Evolutionary conservation across 2,888 invertebrate genomes (phyloP), one percentile per base, ranked within the genome.

Genomic region (Neoascia interrupta): DNA sequence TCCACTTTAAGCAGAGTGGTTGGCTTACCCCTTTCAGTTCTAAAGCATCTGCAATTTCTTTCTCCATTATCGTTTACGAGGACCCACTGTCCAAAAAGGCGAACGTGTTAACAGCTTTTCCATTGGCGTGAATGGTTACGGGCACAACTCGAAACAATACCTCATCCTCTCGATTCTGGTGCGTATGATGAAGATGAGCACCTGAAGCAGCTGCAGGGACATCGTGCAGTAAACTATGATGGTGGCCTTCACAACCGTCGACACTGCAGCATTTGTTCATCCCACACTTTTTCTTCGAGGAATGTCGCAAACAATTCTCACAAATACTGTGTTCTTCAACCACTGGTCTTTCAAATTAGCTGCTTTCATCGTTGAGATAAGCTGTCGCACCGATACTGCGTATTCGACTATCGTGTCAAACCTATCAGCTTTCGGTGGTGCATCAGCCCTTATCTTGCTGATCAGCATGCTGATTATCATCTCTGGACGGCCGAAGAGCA

Each of bases 61-160:
- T 41, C 10, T 41, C 41, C 16, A 16, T 18, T 6, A 10, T 5
- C 18, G 11, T 37, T 13, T 13, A 15, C 2, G 37, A 37, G n/a
- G 13, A 11, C n/a, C 37, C 11, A 13, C 37, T 15, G 8, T 31
- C 31, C 8, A 31, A n/a, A 31, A 31, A 31, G 10, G 26, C 31
- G n/a, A 4, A 31, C 31, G 31, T 31, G 8, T 31, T n/a, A 31
- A 31, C 13, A 11, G n/a, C 28, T 6, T 6, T 3, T 31, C 31
- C 31, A 34, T 68, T 58, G 10, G 45, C 31, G 28, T 63, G 26
- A 6, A 75, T 58, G 11, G 61, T 68, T 1, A 68, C 49, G 15
- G 75, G 75, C 5, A 53, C 45, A 11, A 75, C 63, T 15, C 51
- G 37, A 31, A 54, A 69, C 15, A 69, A 49, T 6, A 51, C 39